A percentile compares a stretch with the other conserved stretches of the same genome.
Evolutionary conservation across 2,113 vertebrate genomes (phyloP).

Genomic region (Ictalurus furcatus): DNA sequence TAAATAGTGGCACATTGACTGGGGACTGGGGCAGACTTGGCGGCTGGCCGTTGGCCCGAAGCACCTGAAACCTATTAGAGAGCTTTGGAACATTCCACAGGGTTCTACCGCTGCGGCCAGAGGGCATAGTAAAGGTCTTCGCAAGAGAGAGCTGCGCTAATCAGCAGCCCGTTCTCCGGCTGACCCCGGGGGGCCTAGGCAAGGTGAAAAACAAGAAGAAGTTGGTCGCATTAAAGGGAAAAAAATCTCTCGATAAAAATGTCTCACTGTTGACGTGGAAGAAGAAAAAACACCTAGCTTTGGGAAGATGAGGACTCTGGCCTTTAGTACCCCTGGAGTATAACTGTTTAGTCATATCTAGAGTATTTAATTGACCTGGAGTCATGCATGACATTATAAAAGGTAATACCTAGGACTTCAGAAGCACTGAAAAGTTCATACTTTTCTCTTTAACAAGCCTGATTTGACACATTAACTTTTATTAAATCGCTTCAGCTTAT

Average conservation of each 20-base stretch:
- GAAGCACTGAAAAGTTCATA: not conserved
- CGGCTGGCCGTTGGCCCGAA: conserved; percentile 69
- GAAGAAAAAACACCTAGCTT: not conserved
- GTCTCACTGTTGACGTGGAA: not conserved
- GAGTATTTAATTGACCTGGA: conserved; percentile 36
- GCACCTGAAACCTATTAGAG: conserved; percentile 81
- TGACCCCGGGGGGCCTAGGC: conserved; percentile 54
- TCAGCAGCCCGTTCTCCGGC: conserved; percentile 54
- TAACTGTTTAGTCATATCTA: conserved; percentile 17
- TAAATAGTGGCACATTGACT: conserved; percentile 59
- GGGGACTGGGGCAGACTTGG: conserved; percentile 59
- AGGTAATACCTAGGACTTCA: not conserved
- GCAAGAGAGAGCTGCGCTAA: conserved; percentile 55
- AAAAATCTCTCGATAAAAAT: conserved; percentile 2
- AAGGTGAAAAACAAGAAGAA: conserved; percentile 65
- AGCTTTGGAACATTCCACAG: conserved; percentile 77
- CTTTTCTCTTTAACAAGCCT: not conserved
- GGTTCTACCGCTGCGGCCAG: conserved; percentile 73
- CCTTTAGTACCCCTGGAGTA: not conserved
- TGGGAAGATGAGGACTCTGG: not conserved
- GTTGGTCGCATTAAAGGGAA: conserved; percentile 33
- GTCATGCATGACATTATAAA: conserved; percentile 20
- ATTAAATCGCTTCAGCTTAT: not conserved
- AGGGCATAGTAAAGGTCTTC: conserved; percentile 77
- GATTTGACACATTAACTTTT: not conserved